Percentiles rank a stretch among this genome's conserved stretches.
Conservation (phyloP, 2,888 invertebrate genomes). For the Drosophila meridiana region DNA sequence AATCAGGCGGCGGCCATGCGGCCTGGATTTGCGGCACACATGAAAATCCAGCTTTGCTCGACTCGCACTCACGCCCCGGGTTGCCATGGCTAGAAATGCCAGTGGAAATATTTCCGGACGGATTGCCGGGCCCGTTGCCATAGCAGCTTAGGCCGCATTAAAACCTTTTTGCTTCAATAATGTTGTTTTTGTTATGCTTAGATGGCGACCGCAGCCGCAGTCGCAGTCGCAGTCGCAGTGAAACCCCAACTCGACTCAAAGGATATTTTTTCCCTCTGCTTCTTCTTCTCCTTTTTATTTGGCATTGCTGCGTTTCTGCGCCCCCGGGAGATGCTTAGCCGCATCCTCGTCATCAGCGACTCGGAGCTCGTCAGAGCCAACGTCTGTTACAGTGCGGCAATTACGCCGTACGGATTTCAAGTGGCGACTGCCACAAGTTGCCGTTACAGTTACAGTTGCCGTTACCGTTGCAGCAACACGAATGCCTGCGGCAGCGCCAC, state of each 20-base stretch:
- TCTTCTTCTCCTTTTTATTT: conserved; percentile 27
- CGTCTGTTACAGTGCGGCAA: conserved; percentile 60
- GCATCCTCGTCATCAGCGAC: conserved; percentile 57
- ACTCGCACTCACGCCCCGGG: conserved; percentile 14
- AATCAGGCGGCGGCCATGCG: conserved; percentile 62
- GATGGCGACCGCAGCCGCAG: conserved; percentile 30
- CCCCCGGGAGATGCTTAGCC: conserved; percentile 59
- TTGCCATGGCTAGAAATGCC: conserved; percentile 72
- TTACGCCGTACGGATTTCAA: conserved; percentile 70
- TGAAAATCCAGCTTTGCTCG: conserved; percentile 31
- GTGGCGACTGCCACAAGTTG: conserved; percentile 59
- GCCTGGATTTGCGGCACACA: conserved; percentile 60
- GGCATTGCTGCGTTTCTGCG: conserved; percentile 33
- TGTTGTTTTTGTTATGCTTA: conserved; percentile 55
- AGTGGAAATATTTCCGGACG: conserved; percentile 32
- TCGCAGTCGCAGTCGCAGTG: neutral
- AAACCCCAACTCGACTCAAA: conserved; percentile 37
- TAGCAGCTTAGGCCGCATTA: conserved; percentile 69
- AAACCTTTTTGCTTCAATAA: conserved; percentile 68
- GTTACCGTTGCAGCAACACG: conserved; percentile 42
- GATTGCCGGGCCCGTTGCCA: conserved; percentile 43
- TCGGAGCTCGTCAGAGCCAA: conserved; percentile 16
- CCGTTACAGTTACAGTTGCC: conserved; percentile 19
- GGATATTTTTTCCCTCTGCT: conserved; percentile 16
- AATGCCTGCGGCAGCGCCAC: conserved; percentile 33